Evolutionary conservation across 2,797 vertebrate species (phyloP).

Genomic region (Sciaenops ocellatus): DNA sequence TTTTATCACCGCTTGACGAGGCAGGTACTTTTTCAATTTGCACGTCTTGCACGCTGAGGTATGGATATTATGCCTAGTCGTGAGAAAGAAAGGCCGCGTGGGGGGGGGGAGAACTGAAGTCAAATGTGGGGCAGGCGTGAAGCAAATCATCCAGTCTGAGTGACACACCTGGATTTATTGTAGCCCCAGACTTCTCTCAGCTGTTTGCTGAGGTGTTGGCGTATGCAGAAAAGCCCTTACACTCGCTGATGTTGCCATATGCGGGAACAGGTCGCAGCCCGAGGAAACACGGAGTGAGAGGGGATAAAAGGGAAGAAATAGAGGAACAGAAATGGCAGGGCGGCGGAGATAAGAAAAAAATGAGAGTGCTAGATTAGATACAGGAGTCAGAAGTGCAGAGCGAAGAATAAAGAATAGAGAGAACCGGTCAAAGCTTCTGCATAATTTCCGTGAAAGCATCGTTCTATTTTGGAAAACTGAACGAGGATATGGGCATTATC

Average conservation of each 20-base stretch:
- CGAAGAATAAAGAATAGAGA: conserved; percentile 33
- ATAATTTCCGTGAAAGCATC: conserved; percentile 42
- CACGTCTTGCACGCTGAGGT: background rate
- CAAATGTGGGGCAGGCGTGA: background rate
- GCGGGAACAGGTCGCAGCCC: conserved; percentile 33
- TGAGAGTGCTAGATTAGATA: conserved; percentile 62
- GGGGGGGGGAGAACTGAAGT: conserved; percentile 8
- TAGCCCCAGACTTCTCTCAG: background rate
- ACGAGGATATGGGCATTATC: conserved; percentile 62
- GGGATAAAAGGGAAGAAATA: conserved; percentile 23
- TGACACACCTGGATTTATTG: conserved; percentile 29
- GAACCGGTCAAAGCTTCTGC: conserved; percentile 42
- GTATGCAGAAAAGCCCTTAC: conserved; percentile 7
- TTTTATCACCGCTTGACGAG: background rate
- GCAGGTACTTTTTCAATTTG: conserved; percentile 1
- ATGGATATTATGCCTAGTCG: background rate
- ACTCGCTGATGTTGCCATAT: conserved; percentile 19
- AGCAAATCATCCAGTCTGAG: conserved; percentile 37
- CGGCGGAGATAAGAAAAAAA: conserved; percentile 53
- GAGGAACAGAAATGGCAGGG: conserved; percentile 19
- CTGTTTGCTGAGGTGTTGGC: conserved; percentile 4
- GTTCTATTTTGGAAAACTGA: conserved; percentile 51
- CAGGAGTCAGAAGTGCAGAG: conserved; percentile 37
- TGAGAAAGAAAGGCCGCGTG: background rate
- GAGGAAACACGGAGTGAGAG: background rate